Base-by-base conservation (phyloP, 2,113 vertebrate genomes). In the Pygoscelis antarcticus region DNA sequence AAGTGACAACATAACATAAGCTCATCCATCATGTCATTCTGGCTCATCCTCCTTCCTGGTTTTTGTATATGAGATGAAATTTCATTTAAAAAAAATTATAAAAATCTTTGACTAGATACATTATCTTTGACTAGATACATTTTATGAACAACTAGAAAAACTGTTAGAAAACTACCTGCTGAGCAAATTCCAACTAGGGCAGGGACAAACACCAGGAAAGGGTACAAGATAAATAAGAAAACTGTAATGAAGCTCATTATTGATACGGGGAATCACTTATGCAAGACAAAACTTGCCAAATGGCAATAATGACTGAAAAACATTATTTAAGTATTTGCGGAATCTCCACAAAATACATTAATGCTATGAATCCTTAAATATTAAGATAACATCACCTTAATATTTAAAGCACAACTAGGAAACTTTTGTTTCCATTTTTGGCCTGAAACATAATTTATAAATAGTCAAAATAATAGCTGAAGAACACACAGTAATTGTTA, bases 21-120 rank as follows among this genome's bases (percentile, higher is more conserved):
- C 44, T 95, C 94, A 95, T 97, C 68, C 64, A 95, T 97, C 94
- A 96, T 92, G 89, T 89, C 83, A 81, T 83, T 61, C 51, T 44
- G 82, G 20, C 13, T 95, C 46, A 10, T 94, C 47, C 47, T 94
- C 36, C 77, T 94, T 87, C 46, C 38, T 66, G 7, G 0, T 16
- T 91, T 88, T 75, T 49, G 5, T 21, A 55, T 27, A 54, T 61
- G 55, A 91, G 30, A 75, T 78, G 61, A 85, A 87, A 76, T 83
- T 79, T 57, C 40, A 26, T 23, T 40, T 54, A 34, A 74, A 84
- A 79, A 75, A n/a, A 26, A 72, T 11, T 11, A 54, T 16, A 58
- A 46, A 77, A 46, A 44, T 17, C 17, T 84, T 85, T 87, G 19
- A 42, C 17, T 49, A 16, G 34, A 49, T 40, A 46, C 1, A 36